Evolutionary conservation across 2,113 vertebrate genomes (phyloP), one percentile per base, ranked within the genome.

Genomic region (Phrynocephalus versicolor): DNA sequence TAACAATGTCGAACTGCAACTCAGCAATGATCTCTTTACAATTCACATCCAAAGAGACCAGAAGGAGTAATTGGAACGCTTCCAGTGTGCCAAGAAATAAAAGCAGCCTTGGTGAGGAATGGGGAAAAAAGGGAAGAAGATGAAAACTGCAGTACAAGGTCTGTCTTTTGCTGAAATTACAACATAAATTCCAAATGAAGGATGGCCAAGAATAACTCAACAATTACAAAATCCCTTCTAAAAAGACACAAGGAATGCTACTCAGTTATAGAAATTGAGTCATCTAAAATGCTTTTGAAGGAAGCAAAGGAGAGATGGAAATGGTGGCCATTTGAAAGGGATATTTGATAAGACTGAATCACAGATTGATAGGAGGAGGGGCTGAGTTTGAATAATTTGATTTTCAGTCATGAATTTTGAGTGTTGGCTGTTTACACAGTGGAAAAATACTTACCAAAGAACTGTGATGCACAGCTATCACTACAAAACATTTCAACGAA

Each of bases 61-160:
- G 96, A 97, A 96, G 96, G 96, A 96, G 93, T 95, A 92, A 95
- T 95, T 96, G 96, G 96, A 96, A 95, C 90, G 90, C 91, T 95
- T 97, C 96, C 96, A 96, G 94, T 93, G 93, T 94, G 94, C 95
- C 94, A 92, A 95, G 95, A 93, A 95, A 95, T 93, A 95, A 95
- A 95, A 92, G 93, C 95, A 95, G 96, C 95, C 95, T 96, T 96
- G 95, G 95, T 79, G 55, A 15, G 15, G 70, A 15, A 0, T 3
- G 16, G 41, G 9, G 30, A 57, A n/a, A 6, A 15, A 55, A 13
- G 13, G 75, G 21, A 60, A 92, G 94, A 94, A 94, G 95, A 94
- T 95, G 95, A 94, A 96, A 95, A 94, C 92, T 94, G 94, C 94
- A 69, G 82, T 86, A 93, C 94, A 95, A 95, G 96, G 96, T 95